Evolutionary conservation across 1,140 invertebrate genomes (phyloP), one percentile per base, ranked within the genome.

Genomic region (Trypoxylus dichotomus): DNA sequence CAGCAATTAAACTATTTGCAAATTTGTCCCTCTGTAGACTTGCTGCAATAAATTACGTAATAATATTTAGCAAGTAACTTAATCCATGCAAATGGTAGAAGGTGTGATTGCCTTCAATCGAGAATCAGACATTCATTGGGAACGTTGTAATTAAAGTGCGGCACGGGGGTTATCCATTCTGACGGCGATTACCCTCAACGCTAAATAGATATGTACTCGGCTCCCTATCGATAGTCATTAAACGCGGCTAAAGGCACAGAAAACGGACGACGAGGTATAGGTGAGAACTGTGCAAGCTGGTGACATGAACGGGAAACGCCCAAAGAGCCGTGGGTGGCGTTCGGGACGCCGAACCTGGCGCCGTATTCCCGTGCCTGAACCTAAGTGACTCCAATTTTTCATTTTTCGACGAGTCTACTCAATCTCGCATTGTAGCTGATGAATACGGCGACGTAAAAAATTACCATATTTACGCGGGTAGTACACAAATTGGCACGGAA

Each of bases 341-440:
- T 58, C 47, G 47, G 47, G 47, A 58, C 47, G 47, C 47, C 47
- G 47, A 58, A 19, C 15, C 47, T 58, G 47, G 47, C 47, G 47
- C 47, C 47, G 47, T 58, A 21, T 13, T 10, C 47, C 47, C 47
- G 47, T 58, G 47, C 47, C 47, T 58, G 47, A 19, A 58, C 47
- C 47, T 58, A 58, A 58, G 47, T 58, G 47, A 58, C 47, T 58
- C 47, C 47, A 21, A 58, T 58, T 58, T 58, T 58, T 58, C 47
- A 58, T 21, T 58, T 37, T 37, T 37, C 32, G 32, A 37, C 32
- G 32, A 37, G 32, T 37, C 32, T 37, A 37, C 32, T 37, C 32
- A 37, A 37, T 37, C 32, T 37, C 32, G 32, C 32, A 37, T 37
- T 37, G 32, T 37, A 37, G 3, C 32, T 5, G 32, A 37, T 37